These are phyloP conservation scores for Mactromeris polynyma DNA, from an alignment of 2,888 invertebrate genomes.

Conservation along the genomic window DNA sequence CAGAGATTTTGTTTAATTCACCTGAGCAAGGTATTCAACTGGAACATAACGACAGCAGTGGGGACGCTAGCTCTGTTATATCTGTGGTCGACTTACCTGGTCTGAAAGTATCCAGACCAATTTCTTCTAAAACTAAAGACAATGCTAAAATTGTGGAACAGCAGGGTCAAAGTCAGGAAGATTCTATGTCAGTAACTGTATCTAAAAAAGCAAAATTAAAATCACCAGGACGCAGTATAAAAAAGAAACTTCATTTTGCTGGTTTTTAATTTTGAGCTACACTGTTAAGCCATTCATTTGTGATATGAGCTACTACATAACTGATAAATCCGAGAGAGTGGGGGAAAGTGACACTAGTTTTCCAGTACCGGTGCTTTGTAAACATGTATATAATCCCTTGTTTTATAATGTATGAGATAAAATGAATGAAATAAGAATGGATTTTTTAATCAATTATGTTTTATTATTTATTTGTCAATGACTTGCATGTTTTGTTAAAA, in stretches of 20 bases:
- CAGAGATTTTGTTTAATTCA: constrained; percentile 12
- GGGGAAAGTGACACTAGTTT: no score
- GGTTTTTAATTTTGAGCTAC: not conserved
- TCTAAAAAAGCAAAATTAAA: not conserved
- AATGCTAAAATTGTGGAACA: not conserved
- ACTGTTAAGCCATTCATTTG: no score
- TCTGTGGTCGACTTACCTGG: not conserved
- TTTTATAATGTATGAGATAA: no score
- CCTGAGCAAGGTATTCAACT: not conserved
- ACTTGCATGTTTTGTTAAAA: no score
- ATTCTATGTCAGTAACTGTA: not conserved
- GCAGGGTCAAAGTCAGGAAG: not conserved
- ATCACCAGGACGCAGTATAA: not conserved
- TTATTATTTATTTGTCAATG: no score
- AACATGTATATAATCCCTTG: no score
- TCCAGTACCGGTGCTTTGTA: no score
- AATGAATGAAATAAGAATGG: no score
- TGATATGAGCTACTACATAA: no score
- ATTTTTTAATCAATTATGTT: no score
- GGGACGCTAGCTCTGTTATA: not conserved
- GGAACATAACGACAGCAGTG: not conserved
- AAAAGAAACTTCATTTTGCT: not conserved
- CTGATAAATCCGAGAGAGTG: no score
- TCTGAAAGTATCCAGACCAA: not conserved
- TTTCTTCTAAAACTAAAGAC: not conserved